Base-by-base conservation (phyloP, 2,888 invertebrate genomes). In the Scelioninae gen. 1 region DNA sequence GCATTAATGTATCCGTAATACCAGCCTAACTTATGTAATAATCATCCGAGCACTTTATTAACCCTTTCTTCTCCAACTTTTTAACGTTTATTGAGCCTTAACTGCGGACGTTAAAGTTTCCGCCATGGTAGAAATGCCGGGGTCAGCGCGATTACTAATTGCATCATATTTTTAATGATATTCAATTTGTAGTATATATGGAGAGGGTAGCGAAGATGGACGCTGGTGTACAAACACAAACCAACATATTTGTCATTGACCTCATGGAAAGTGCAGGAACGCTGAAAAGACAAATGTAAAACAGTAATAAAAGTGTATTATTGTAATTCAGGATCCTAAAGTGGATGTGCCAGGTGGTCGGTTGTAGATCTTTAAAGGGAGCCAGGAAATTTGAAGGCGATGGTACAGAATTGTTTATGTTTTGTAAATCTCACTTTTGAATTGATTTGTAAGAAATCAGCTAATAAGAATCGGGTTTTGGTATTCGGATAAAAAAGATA, bases 281-380 rank as follows among this genome's bases (percentile, higher is more conserved):
- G 23, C 15, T 53, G 34, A 56, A 75, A 32, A 58, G 69, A 81
- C 47, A 49, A 69, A 71, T 31, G 60, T 31, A 47, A 66, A n/a
- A 23, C 60, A 16, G 53, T 69, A 49, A 81, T 75, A 71, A 81
- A 81, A 76, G 60, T 72, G 65, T 66, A 66, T 82, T 66, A 72
- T 77, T 77, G 76, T 72, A 77, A 82, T 76, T 71, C 76, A 23
- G 76, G 31, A 66, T 53, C 63, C 76, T 82, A 82, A 82, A 82
- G 82, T 72, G 38, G 82, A 82, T 82, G 47, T 82, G 66, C 62
- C 76, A 56, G 65, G 53, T 71, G 45, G 75, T 8, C 34, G 72
- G 47, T 34, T 15, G 80, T 62, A 62, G 63, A 81, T 81, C 80
- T 75, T 81, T 81, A 81, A 81, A 81, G 69, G 43, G 49, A 29